Conservation (phyloP, 2,113 vertebrate genomes). For the Anoplopoma fimbria region DNA sequence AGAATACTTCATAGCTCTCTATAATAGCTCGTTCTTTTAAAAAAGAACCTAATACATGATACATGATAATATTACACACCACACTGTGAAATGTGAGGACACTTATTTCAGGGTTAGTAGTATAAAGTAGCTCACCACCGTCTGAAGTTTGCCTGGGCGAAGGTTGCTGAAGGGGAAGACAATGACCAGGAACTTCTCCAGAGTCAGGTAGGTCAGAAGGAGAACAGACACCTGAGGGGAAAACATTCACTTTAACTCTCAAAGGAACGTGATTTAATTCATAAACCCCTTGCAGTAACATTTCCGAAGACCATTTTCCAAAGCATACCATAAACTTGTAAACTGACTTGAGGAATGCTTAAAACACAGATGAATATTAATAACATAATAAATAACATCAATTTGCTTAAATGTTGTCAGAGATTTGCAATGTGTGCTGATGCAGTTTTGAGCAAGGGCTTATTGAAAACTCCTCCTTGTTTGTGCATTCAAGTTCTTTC, state of each 20-base stretch:
- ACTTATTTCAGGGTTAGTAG: neutral
- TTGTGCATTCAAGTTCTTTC: neutral
- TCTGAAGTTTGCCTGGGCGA: slow-evolving; percentile 83
- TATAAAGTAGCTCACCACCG: slow-evolving; percentile 60
- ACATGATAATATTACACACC: neutral
- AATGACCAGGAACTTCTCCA: slow-evolving; percentile 89
- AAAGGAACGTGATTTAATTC: neutral
- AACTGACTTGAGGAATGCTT: neutral
- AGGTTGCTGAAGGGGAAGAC: slow-evolving; percentile 90
- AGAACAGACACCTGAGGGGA: slow-evolving; percentile 83
- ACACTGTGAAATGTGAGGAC: neutral
- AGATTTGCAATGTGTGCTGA: neutral
- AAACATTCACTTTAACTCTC: neutral
- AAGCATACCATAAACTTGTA: neutral
- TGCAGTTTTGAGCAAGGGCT: neutral
- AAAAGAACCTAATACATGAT: neutral
- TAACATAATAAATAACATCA: neutral
- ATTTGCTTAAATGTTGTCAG: neutral
- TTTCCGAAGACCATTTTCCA: neutral
- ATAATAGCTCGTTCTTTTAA: neutral
- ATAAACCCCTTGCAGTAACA: neutral
- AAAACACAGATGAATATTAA: too few relatives aligned
- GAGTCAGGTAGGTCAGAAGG: slow-evolving; percentile 87
- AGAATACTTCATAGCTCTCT: neutral
- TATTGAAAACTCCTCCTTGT: neutral